Conservation (phyloP, 2,888 invertebrate genomes). For the Cryptus viduatorius region DNA sequence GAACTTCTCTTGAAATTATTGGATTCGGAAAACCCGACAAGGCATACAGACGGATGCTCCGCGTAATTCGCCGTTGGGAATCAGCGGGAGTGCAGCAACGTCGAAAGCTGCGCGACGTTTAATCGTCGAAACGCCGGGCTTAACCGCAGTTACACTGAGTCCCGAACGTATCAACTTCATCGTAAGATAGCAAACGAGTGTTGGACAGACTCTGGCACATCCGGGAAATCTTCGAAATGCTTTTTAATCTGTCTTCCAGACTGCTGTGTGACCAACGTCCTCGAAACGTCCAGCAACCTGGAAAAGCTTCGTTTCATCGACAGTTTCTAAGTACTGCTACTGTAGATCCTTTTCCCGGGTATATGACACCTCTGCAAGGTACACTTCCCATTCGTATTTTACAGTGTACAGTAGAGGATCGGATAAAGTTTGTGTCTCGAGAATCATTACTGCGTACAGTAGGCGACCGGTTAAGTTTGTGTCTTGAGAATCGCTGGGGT, state of each 20-base stretch:
- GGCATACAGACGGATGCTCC: not conserved
- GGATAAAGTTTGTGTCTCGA: no score
- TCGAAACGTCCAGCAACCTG: not conserved
- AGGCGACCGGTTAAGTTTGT: no score
- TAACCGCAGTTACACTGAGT: not conserved
- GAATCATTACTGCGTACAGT: no score
- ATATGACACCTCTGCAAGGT: no score
- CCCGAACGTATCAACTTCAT: not conserved
- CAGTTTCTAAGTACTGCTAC: not conserved
- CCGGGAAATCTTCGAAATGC: conserved; percentile 62
- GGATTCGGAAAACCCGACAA: not conserved
- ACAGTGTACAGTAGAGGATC: no score
- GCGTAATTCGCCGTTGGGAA: conserved; percentile 19
- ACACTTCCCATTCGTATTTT: no score
- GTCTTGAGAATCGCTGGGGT: no score
- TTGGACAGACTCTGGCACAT: conserved; percentile 2
- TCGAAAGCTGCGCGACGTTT: conserved; percentile 16
- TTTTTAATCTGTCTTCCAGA: conserved; percentile 36
- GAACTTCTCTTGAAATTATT: conserved; percentile 1
- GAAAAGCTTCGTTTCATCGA: not conserved
- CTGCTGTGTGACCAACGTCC: not conserved
- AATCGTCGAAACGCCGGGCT: conserved; percentile 21
- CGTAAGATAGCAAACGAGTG: not conserved
- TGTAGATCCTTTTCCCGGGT: not conserved
- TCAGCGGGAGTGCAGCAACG: not conserved